A percentile compares a stretch with the other conserved stretches of the same genome.
Conservation (phyloP, 2,113 vertebrate genomes). For the Muscicapa adusta region DNA sequence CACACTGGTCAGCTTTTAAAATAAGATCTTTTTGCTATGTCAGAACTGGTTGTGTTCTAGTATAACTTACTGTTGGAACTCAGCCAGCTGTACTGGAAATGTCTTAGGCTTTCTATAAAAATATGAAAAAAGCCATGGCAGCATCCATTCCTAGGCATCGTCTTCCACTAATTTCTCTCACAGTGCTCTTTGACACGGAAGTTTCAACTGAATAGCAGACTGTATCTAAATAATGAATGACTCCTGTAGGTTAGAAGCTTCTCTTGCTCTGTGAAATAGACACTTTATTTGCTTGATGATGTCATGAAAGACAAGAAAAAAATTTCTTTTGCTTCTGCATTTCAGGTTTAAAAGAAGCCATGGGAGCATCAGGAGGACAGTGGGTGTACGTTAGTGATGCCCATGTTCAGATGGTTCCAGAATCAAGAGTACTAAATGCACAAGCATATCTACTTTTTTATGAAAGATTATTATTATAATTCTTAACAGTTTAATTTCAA, state of each 20-base stretch:
- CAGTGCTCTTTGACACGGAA: not conserved
- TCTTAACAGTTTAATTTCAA: not conserved
- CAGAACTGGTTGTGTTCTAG: not conserved
- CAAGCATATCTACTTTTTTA: slow-evolving; percentile 99
- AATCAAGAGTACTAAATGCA: slow-evolving; percentile 91
- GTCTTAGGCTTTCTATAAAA: not conserved
- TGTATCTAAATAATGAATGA: not conserved
- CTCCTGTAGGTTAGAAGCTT: not conserved
- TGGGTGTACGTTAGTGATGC: slow-evolving; percentile 96
- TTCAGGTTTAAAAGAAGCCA: slow-evolving; percentile 83
- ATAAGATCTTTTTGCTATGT: not conserved
- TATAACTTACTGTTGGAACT: not conserved
- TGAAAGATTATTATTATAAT: slow-evolving; percentile 81
- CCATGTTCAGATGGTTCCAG: slow-evolving; percentile 88
- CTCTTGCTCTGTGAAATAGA: not conserved
- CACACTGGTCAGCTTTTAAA: not conserved
- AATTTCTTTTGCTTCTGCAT: slow-evolving; percentile 52
- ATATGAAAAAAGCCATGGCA: not conserved
- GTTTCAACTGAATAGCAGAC: not conserved
- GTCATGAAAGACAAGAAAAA: not conserved
- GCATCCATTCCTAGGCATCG: not conserved
- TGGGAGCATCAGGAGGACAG: slow-evolving; percentile 77
- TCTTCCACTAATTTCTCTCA: not conserved
- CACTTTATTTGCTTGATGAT: not conserved
- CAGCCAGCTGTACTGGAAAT: not conserved